Evolutionary conservation across 2,113 vertebrate species (phyloP), one percentile per base, ranked within the genome.

Genomic region (Cebidichthys violaceus): DNA sequence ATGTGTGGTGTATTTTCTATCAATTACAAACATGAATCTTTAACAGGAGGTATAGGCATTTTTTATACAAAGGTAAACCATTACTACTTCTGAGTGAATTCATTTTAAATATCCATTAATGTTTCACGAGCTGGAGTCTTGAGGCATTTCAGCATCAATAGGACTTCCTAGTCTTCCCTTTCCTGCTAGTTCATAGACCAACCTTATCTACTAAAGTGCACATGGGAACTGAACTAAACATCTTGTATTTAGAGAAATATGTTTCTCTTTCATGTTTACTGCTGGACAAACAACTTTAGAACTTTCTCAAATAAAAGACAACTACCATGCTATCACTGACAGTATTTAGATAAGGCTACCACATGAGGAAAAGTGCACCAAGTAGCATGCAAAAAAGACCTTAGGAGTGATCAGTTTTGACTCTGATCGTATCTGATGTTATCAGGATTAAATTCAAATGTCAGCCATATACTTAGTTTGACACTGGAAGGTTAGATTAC

Each of bases 391-490:
- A 33, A 37, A 39, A 50, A 29, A 73, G 70, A 82, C 81, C 84
- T 87, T 62, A 75, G 86, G 71, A 81, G 79, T 87, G 87, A 93
- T 94, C 90, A 86, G 91, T 91, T 94, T 88, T 88, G 91, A 89
- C 92, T 86, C 54, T 93, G 88, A 94, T 94, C 87, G 90, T 87
- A 93, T 92, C 93, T 84, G 90, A 94, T 91, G 90, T 92, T 92
- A 93, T 93, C 88, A 76, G 92, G 87, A 91, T 93, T 92, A 86
- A 92, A 92, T 94, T 92, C 81, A 94, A 94, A 95, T 92, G 91
- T 92, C 95, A 94, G 81, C 86, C 82, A 75, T 84, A 88, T 72
- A 82, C 87, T 91, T 88, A 77, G 83, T 86, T 86, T 90, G 90
- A 92, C 90, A 84, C 86, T 75, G 82, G 81, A 80, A 89, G 92